Evolutionary conservation across 1,140 invertebrate species (phyloP).

Genomic region (Ips nitidus): DNA sequence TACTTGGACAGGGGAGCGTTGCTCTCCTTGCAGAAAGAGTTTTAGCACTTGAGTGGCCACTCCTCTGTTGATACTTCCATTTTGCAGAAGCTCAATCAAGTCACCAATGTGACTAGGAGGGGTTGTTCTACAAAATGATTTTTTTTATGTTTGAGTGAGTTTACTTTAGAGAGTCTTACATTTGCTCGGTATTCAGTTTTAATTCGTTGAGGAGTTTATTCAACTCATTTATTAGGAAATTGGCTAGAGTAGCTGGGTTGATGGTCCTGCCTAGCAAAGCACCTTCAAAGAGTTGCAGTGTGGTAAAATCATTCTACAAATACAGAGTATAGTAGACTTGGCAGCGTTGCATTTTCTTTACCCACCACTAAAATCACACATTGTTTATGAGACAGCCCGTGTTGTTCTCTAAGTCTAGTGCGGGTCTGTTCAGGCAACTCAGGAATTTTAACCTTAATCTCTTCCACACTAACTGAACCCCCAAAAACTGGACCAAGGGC

Average conservation of each 20-base stretch:
- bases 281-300: constrained; percentile 64
- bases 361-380: constrained; percentile 66
- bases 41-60: constrained; percentile 51
- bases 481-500: constrained; percentile 59
- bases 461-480: constrained; percentile 62
- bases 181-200: constrained; percentile 59
- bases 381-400: constrained; percentile 61
- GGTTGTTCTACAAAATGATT: not conserved
- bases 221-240: constrained; percentile 69
- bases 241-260: constrained; percentile 61
- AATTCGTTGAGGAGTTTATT: constrained; percentile 65
- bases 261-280: constrained; percentile 57
- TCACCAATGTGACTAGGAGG: constrained; percentile 56
- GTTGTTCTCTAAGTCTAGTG: constrained; percentile 56
- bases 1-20: constrained; percentile 1
- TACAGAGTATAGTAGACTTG: not conserved
- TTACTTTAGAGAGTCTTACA: constrained; percentile 52
- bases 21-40: constrained; percentile 5
- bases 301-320: constrained; percentile 63
- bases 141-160: constrained; percentile 24
- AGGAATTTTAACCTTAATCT: constrained; percentile 59
- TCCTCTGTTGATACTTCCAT: constrained; percentile 62
- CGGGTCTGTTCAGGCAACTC: constrained; percentile 63
- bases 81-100: constrained; percentile 61
- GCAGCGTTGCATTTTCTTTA: constrained; percentile 31